Conservation (phyloP, 1,140 invertebrate species). For the Phymastichus coffea region DNA sequence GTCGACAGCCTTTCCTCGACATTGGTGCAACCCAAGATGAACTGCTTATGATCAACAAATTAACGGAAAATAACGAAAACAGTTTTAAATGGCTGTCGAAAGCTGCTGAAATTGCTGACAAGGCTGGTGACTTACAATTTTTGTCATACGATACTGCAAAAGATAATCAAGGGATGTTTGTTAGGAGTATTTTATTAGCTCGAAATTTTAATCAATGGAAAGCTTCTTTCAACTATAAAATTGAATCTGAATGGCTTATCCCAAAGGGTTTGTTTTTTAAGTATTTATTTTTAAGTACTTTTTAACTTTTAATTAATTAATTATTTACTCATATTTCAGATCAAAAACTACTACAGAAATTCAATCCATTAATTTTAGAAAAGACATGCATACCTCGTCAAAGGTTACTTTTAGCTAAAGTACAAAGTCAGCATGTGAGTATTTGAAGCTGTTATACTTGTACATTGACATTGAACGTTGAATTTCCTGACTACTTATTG, state of each 20-base stretch:
- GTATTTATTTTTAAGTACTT: slow-evolving; percentile 7
- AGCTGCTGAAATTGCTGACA: slow-evolving; percentile 29
- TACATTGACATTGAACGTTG: neutral
- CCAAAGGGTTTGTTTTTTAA: slow-evolving; percentile 47
- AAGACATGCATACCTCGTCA: slow-evolving; percentile 67
- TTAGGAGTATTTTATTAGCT: slow-evolving; percentile 62
- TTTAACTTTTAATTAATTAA: neutral
- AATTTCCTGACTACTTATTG: slow-evolving; percentile 28
- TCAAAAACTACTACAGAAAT: slow-evolving; percentile 64
- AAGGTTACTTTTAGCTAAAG: slow-evolving; percentile 63
- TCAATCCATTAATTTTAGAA: slow-evolving; percentile 56
- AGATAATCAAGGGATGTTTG: slow-evolving; percentile 45
- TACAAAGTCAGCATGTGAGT: slow-evolving; percentile 64
- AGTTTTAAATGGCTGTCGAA: slow-evolving; percentile 28
- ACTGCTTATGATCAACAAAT: slow-evolving; percentile 25
- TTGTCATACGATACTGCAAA: slow-evolving; percentile 54
- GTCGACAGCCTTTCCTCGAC: slow-evolving; percentile 47
- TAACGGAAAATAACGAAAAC: neutral
- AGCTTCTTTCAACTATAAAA: slow-evolving; percentile 41
- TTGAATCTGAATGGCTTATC: slow-evolving; percentile 47
- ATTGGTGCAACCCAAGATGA: slow-evolving; percentile 32
- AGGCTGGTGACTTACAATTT: slow-evolving; percentile 45
- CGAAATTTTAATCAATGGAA: slow-evolving; percentile 69
- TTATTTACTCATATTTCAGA: slow-evolving; percentile 45
- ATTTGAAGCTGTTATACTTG: neutral